Evolutionary conservation across 2,113 vertebrate species (phyloP).

Genomic region (Peucedramus taeniatus): DNA sequence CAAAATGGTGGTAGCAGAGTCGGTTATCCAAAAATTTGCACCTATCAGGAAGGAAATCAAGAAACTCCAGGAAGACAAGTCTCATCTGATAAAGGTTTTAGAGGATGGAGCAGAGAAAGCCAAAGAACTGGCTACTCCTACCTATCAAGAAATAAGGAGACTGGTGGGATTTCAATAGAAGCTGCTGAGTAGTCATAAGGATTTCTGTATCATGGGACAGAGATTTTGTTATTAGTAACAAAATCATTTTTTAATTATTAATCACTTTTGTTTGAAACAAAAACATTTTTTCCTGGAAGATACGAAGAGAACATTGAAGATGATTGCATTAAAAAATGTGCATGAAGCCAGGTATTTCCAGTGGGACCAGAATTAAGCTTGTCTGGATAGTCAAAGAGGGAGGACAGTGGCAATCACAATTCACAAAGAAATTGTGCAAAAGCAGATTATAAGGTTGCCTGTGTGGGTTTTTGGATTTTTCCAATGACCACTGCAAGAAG

Average conservation of each 20-base stretch:
- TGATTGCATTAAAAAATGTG: background rate
- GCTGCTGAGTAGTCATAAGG: background rate
- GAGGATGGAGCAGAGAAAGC: constrained; percentile 77
- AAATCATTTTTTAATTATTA: background rate
- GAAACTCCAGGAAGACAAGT: constrained; percentile 77
- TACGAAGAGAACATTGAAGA: background rate
- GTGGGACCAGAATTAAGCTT: background rate
- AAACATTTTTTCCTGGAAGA: background rate
- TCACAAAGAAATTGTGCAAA: background rate
- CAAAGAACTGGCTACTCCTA: constrained; percentile 79
- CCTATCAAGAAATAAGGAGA: constrained; percentile 79
- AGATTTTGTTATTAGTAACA: background rate
- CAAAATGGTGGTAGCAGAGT: constrained; percentile 86
- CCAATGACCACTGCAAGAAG: background rate
- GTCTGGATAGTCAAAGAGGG: background rate
- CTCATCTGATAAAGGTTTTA: constrained; percentile 80
- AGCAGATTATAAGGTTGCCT: background rate
- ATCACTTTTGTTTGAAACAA: background rate
- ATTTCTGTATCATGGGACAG: background rate
- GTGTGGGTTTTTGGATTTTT: background rate
- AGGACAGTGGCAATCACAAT: background rate
- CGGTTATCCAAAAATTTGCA: constrained; percentile 82
- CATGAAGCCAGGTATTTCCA: background rate
- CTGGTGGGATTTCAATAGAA: constrained; percentile 84
- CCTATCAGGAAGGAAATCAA: constrained; percentile 84